These are phyloP conservation scores for Rhorus exstirpatorius DNA, from an alignment of 2,888 invertebrate genomes.

Conservation along the genomic window DNA sequence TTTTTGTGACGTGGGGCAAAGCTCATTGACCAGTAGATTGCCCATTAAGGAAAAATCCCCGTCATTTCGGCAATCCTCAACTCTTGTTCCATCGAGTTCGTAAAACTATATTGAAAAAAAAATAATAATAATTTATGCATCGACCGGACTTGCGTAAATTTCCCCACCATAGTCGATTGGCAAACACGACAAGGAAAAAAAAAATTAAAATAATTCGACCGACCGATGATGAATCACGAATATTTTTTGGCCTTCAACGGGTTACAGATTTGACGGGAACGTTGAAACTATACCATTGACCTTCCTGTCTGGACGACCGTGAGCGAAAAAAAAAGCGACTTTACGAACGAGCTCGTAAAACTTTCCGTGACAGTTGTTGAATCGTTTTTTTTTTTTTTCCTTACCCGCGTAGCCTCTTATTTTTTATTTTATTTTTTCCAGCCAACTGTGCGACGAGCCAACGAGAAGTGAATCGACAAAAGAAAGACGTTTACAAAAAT, in stretches of 20 bases:
- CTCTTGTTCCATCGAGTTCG: background rate
- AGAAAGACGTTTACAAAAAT: too few species aligned
- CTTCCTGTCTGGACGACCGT: conserved; percentile 55
- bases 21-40: conserved; percentile 1
- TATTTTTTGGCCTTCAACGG: conserved; percentile 44
- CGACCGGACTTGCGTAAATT: conserved; percentile 4
- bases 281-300: conserved; percentile 52
- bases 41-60: conserved; percentile 21
- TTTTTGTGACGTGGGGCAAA: background rate
- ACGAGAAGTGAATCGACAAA: too few species aligned
- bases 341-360: conserved; percentile 49
- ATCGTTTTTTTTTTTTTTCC: background rate
- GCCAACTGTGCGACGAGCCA: too few species aligned
- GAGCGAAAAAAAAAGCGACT: conserved; percentile 40
- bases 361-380: conserved; percentile 41
- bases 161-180: background rate
- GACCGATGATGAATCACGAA: conserved; percentile 62
- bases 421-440: too few species aligned
- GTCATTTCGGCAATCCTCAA: conserved; percentile 41
- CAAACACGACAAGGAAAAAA: conserved; percentile 6
- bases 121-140: background rate
- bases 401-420: too few species aligned
- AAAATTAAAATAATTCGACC: conserved; percentile 36
- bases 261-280: conserved; percentile 46
- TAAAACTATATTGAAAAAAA: background rate